Conservation (phyloP, 2,888 invertebrate species). For the Lepidochitona cinerea region DNA sequence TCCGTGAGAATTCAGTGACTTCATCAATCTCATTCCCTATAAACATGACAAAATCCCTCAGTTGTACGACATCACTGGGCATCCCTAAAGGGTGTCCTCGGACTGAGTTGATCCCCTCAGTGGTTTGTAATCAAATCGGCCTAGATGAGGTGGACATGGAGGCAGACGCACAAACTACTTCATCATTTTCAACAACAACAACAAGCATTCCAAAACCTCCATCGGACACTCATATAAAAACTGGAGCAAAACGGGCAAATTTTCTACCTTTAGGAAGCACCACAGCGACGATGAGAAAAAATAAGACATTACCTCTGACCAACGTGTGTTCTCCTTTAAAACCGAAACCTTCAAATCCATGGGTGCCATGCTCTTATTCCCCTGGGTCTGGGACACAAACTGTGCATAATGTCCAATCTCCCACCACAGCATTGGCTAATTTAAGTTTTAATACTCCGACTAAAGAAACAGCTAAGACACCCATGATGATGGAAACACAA, state of each 20-base stretch:
- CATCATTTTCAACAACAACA: background rate
- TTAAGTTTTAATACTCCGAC: slow-evolving; percentile 60
- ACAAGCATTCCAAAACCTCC: background rate
- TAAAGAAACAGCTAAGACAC: slow-evolving; percentile 23
- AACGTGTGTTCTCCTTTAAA: background rate
- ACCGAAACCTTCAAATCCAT: background rate
- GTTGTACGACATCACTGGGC: background rate
- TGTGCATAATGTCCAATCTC: slow-evolving; percentile 57
- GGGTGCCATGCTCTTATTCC: background rate
- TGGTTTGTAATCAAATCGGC: too few relatives aligned
- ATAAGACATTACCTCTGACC: background rate
- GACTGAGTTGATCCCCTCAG: background rate
- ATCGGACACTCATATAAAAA: too few relatives aligned
- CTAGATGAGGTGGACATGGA: background rate
- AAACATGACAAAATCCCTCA: background rate
- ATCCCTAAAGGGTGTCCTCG: background rate
- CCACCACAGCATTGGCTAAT: slow-evolving; percentile 70
- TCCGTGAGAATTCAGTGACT: background rate
- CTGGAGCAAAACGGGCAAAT: background rate
- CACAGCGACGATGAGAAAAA: background rate
- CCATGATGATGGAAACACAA: slow-evolving; percentile 27
- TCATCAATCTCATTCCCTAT: background rate
- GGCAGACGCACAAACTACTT: background rate
- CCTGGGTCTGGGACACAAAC: background rate
- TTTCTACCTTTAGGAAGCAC: background rate